Percentiles rank a stretch among this genome's conserved stretches.
phyloP scores from a whole-genome alignment of 2,797 vertebrate species.

The Sarcophilus harrisii region DNA sequence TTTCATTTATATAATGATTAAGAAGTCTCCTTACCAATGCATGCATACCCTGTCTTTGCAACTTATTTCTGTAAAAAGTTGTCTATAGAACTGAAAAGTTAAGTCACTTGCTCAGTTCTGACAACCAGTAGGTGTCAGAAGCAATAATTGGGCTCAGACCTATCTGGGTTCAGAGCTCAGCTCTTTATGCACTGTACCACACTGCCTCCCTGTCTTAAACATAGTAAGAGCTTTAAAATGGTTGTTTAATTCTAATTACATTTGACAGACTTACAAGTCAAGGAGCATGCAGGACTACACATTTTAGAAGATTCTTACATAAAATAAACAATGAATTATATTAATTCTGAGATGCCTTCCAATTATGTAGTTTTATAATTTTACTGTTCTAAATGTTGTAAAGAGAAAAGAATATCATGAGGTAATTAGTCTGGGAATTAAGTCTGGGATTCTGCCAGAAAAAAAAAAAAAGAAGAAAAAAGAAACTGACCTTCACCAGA shows the following conservation, averaged over 20 bases:
- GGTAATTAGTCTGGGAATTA: background rate
- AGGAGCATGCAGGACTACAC: background rate
- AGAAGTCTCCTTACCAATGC: background rate
- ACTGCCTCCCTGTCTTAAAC: background rate
- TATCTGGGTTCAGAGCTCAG: background rate
- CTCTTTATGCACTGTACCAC: background rate
- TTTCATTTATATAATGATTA: background rate
- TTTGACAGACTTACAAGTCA: background rate
- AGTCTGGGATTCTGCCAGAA: background rate
- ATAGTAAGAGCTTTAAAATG: background rate
- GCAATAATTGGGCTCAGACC: background rate
- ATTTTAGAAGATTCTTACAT: background rate
- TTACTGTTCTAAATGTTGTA: background rate
- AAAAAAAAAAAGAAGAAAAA: background rate
- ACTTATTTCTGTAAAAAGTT: background rate
- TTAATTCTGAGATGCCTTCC: background rate
- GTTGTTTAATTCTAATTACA: background rate
- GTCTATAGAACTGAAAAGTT: background rate
- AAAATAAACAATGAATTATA: background rate
- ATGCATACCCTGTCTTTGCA: background rate
- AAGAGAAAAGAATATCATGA: background rate
- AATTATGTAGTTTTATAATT: background rate
- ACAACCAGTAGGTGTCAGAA: background rate
- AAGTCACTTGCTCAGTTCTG: background rate
- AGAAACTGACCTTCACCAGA: background rate